These are phyloP conservation scores for Gibbula magus DNA, from an alignment of 2,888 invertebrate species.

Conservation along the genomic window DNA sequence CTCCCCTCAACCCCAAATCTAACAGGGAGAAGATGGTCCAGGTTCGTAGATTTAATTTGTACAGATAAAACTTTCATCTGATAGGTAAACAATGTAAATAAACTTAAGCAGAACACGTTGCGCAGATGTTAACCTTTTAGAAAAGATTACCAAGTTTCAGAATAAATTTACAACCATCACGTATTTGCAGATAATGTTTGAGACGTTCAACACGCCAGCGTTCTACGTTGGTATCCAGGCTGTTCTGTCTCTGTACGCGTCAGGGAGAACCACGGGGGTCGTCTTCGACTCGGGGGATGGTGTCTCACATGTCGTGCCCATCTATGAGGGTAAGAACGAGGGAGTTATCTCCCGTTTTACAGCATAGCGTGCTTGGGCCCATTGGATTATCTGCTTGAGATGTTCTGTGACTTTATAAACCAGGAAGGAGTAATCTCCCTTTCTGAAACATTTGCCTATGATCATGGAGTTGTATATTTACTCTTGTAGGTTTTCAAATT, in stretches of 20 bases:
- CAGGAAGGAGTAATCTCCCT: too few relatives aligned
- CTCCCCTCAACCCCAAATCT: constrained; percentile 91
- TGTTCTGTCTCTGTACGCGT: constrained; percentile 63
- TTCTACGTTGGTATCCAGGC: constrained; percentile 66
- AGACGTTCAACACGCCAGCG: constrained; percentile 55
- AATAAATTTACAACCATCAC: neutral
- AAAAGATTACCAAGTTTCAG: too few relatives aligned
- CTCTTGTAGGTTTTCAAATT: too few relatives aligned
- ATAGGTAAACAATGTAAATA: neutral
- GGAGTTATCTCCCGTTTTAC: too few relatives aligned
- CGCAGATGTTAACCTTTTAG: too few relatives aligned
- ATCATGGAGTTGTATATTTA: too few relatives aligned
- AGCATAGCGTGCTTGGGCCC: too few relatives aligned
- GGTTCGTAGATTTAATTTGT: neutral
- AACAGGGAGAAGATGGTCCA: constrained; percentile 76
- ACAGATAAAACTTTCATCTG: neutral
- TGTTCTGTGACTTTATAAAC: too few relatives aligned
- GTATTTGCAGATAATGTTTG: constrained; percentile 47
- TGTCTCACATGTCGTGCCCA: constrained; percentile 86
- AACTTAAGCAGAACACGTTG: too few relatives aligned
- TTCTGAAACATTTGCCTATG: too few relatives aligned
- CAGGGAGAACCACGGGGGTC: constrained; percentile 84
- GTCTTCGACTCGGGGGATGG: constrained; percentile 65
- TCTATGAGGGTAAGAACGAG: constrained; percentile 82
- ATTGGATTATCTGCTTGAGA: too few relatives aligned